These are phyloP conservation scores for Halcyon senegalensis DNA, from an alignment of 2,113 vertebrate species.

Conservation along the genomic window DNA sequence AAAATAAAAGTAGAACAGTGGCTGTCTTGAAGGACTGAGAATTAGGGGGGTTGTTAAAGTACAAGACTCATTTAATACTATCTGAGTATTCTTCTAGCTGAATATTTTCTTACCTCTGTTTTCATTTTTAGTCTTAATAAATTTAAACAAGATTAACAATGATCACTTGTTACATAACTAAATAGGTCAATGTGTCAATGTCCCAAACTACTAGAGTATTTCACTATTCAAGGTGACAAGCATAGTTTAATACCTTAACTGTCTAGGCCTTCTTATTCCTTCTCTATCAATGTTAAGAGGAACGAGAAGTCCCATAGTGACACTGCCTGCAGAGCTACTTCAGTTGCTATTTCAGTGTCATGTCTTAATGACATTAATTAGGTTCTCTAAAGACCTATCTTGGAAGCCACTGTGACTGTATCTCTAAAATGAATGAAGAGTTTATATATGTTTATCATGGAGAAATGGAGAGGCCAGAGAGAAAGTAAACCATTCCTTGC, in stretches of 20 bases:
- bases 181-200: background rate
- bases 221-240: background rate
- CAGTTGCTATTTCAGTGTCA: background rate
- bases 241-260: background rate
- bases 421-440: background rate
- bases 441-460: background rate
- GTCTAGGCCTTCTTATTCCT: background rate
- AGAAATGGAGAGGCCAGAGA: background rate
- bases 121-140: background rate
- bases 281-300: rapidly evolving
- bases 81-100: background rate
- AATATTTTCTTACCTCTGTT: background rate
- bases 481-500: background rate
- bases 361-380: background rate
- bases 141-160: background rate
- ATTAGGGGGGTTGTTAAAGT: background rate
- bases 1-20: background rate
- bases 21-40: background rate
- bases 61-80: background rate
- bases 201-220: background rate
- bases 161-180: background rate
- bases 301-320: background rate
- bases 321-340: background rate
- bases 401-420: background rate
- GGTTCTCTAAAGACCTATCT: background rate